These are phyloP conservation scores for Mesocricetus auratus DNA, from an alignment of 2,113 vertebrate species.

Conservation along the genomic window DNA sequence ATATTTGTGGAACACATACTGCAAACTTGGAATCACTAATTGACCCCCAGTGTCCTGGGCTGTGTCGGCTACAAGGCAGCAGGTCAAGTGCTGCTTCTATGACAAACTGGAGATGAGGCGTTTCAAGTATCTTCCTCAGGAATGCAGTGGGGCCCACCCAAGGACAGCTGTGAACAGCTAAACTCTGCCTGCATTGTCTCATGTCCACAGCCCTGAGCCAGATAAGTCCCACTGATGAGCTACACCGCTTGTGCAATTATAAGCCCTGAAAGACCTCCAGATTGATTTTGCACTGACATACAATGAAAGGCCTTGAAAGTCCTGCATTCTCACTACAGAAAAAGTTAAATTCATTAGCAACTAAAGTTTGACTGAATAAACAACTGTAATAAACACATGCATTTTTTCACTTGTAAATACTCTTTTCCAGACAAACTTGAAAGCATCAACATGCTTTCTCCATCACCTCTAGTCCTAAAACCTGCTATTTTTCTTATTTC, in stretches of 20 bases:
- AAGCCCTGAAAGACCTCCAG: background rate
- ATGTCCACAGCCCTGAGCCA: slow-evolving; percentile 22
- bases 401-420: slow-evolving; percentile 21
- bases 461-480: slow-evolving; percentile 14
- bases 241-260: slow-evolving; percentile 4
- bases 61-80: slow-evolving; percentile 20
- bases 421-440: slow-evolving; percentile 12
- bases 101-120: slow-evolving; percentile 50
- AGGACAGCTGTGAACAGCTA: slow-evolving; percentile 49
- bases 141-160: slow-evolving; percentile 64
- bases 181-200: slow-evolving; percentile 60
- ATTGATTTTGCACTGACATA: background rate
- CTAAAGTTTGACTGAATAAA: background rate
- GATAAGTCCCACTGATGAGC: slow-evolving; percentile 49
- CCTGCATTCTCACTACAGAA: background rate
- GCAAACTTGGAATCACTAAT: background rate
- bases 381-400: background rate
- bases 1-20: background rate
- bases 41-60: slow-evolving; percentile 35
- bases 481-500: background rate
- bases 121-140: slow-evolving; percentile 48
- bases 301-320: slow-evolving; percentile 2
- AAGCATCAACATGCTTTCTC: slow-evolving; percentile 35
- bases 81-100: slow-evolving; percentile 35
- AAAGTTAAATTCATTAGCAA: slow-evolving; percentile 18